Percentiles rank a stretch among this genome's conserved stretches.
Conservation (phyloP, 92 coral and sea anemone species). For the Heteractis magnifica region DNA sequence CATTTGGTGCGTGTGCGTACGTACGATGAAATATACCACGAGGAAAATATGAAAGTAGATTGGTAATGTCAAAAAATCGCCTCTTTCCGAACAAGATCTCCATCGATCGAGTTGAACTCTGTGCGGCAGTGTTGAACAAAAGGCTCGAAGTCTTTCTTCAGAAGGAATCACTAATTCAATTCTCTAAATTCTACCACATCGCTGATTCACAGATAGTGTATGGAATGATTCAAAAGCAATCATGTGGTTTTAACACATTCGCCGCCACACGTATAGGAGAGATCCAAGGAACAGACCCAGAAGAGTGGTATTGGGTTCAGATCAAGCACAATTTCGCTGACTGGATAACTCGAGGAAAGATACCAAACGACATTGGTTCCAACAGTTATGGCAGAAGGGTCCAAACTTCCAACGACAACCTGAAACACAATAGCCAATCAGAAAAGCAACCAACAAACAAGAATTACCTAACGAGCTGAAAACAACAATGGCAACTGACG, state of each 20-base stretch:
- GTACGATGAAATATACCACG: slow-evolving; percentile 21
- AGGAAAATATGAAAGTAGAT: slow-evolving; percentile 17
- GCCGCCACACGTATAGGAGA: slow-evolving; percentile 64
- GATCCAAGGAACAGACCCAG: slow-evolving; percentile 46
- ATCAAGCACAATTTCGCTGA: slow-evolving; percentile 52
- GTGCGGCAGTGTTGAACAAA: slow-evolving; percentile 43
- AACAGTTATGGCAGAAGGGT: slow-evolving; percentile 58
- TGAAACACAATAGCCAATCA: slow-evolving; percentile 49
- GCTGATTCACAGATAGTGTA: slow-evolving; percentile 57
- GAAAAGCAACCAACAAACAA: background rate
- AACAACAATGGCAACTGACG: background rate
- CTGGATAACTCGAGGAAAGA: slow-evolving; percentile 64
- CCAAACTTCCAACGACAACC: slow-evolving; percentile 45
- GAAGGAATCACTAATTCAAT: slow-evolving; percentile 38
- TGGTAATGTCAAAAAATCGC: slow-evolving; percentile 46
- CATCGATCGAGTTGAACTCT: slow-evolving; percentile 48
- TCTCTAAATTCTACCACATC: slow-evolving; percentile 33
- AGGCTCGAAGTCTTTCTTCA: slow-evolving; percentile 37
- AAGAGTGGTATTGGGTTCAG: slow-evolving; percentile 62
- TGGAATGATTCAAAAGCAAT: slow-evolving; percentile 39
- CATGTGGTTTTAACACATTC: slow-evolving; percentile 60
- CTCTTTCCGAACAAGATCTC: slow-evolving; percentile 41
- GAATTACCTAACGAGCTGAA: slow-evolving; percentile 30
- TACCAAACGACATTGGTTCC: slow-evolving; percentile 32
- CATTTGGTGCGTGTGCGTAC: slow-evolving; percentile 50